A percentile compares a stretch with the other conserved stretches of the same genome.
Evolutionary conservation across 2,888 invertebrate species (phyloP).

Genomic region (Lathronympha strigana): DNA sequence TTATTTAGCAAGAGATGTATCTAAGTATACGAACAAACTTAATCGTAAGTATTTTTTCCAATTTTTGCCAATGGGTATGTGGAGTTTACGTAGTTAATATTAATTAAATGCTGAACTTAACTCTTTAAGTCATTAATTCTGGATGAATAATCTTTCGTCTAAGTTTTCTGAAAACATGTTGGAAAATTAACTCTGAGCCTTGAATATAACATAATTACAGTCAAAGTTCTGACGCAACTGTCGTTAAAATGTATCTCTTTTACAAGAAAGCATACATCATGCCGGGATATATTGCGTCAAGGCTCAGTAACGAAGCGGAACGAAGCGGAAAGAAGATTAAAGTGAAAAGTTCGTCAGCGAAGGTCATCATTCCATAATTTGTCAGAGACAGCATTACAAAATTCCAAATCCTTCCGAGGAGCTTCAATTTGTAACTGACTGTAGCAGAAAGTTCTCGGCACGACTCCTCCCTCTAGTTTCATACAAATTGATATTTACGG

Average conservation of each 20-base stretch:
- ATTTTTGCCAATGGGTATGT: too few relatives aligned
- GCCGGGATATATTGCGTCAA: constrained; percentile 30
- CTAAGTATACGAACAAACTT: too few relatives aligned
- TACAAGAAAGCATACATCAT: constrained; percentile 31
- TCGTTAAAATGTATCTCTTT: constrained; percentile 36
- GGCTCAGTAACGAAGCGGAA: constrained; percentile 33
- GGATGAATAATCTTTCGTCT: neutral
- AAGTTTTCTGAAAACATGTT: constrained; percentile 2
- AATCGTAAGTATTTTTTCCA: too few relatives aligned
- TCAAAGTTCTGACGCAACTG: constrained; percentile 27
- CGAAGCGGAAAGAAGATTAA: constrained; percentile 35
- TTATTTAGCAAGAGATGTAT: too few relatives aligned
- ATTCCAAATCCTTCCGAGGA: constrained; percentile 68
- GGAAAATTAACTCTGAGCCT: constrained; percentile 24
- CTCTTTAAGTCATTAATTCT: neutral
- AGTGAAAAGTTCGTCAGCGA: constrained; percentile 38
- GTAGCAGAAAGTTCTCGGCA: constrained; percentile 64
- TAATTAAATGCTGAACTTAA: too few relatives aligned
- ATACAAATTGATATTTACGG: constrained; percentile 84
- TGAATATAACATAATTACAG: constrained; percentile 22
- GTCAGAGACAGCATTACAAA: constrained; percentile 52
- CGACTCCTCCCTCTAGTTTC: constrained; percentile 77
- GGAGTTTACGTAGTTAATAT: too few relatives aligned
- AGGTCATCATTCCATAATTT: constrained; percentile 39
- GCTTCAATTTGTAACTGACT: constrained; percentile 77